phyloP scores from a whole-genome alignment of 2,113 vertebrate species.

The Lipotes vexillifer region DNA sequence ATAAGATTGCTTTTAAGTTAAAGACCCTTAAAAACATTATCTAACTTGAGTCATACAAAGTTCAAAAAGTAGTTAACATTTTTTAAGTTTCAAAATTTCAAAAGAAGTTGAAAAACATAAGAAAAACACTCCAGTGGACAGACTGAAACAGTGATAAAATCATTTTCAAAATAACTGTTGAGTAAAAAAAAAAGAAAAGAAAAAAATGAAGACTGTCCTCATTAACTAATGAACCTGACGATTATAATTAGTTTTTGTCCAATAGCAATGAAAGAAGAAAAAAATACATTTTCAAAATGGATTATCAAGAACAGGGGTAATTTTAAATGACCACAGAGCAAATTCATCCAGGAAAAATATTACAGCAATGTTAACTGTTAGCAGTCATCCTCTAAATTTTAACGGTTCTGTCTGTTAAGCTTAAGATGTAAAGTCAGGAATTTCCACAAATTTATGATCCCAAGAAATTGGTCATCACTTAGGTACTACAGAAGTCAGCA shows the following conservation, averaged over 20 bases:
- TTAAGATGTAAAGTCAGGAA: slow-evolving; percentile 34
- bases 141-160: neutral
- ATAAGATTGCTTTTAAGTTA: neutral
- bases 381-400: neutral
- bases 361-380: neutral
- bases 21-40: neutral
- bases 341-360: slow-evolving; percentile 12
- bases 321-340: slow-evolving; percentile 33
- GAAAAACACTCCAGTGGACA: neutral
- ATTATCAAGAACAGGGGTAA: neutral
- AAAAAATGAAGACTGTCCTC: neutral
- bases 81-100: slow-evolving; percentile 6
- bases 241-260: neutral
- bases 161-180: neutral
- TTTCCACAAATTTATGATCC: slow-evolving; percentile 27
- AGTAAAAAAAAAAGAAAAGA: neutral
- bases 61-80: slow-evolving; percentile 9
- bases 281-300: slow-evolving; percentile 19
- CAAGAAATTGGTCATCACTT: slow-evolving; percentile 8
- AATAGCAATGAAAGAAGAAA: neutral
- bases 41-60: slow-evolving; percentile 10
- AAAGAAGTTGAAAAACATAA: slow-evolving; percentile 35
- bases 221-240: slow-evolving; percentile 30
- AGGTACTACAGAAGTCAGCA: slow-evolving; percentile 8
- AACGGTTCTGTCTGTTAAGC: neutral